Evolutionary conservation across 2,113 vertebrate genomes (phyloP).

Genomic region (Drymodes brunneopygia): DNA sequence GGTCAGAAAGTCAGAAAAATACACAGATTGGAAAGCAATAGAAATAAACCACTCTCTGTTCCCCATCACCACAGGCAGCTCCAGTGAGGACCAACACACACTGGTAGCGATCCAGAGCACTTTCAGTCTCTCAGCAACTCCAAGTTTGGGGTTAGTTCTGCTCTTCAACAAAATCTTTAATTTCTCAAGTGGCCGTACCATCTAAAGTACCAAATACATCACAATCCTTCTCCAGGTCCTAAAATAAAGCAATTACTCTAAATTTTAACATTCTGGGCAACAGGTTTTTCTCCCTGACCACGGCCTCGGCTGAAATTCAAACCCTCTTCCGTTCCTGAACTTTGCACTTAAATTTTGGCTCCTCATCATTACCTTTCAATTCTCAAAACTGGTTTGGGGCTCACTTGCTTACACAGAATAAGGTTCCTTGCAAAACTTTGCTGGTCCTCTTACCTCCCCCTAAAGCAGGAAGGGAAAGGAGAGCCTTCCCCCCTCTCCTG

Average conservation of each 20-base stretch:
- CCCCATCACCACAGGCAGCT: neutral
- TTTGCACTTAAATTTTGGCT: neutral
- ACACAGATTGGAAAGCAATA: neutral
- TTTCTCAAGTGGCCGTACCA: neutral
- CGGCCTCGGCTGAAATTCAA: neutral
- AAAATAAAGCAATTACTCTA: neutral
- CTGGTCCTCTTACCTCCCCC: neutral
- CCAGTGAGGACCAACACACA: neutral
- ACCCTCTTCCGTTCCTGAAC: neutral
- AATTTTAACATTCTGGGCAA: neutral
- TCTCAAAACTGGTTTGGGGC: neutral
- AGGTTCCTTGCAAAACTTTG: neutral
- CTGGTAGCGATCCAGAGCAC: neutral
- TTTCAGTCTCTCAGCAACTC: neutral
- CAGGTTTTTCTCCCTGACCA: neutral
- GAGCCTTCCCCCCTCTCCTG: neutral
- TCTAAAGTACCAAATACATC: neutral
- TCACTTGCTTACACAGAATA: neutral
- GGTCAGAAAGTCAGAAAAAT: neutral
- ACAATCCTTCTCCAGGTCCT: neutral
- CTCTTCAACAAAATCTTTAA: neutral
- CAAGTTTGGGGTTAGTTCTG: neutral
- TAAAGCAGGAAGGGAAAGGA: neutral
- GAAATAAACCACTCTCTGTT: neutral
- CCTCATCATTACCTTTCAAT: neutral